A percentile compares a stretch with the other conserved stretches of the same genome.
phyloP scores from a whole-genome alignment of 2,888 invertebrate genomes.

The Pyrgus malvae region DNA sequence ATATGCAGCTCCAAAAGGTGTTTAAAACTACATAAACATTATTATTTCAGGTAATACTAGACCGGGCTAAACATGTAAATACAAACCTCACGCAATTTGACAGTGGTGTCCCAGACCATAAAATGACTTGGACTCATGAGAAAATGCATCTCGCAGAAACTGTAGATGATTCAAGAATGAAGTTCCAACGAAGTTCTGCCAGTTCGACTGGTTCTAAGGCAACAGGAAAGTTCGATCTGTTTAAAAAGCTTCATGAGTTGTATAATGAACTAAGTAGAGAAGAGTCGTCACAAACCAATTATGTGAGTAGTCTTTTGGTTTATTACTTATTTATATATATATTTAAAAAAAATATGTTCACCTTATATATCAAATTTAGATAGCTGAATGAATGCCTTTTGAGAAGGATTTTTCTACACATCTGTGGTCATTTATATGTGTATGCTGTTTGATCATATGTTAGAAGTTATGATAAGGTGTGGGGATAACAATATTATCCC shows the following conservation, averaged over 20 bases:
- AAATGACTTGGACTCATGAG: conserved; percentile 80
- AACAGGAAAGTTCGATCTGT: conserved; percentile 73
- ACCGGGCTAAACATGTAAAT: conserved; percentile 78
- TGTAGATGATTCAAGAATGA: conserved; percentile 75
- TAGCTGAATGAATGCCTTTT: too few species aligned
- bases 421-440: too few species aligned
- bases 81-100: conserved; percentile 69
- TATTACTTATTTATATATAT: neutral
- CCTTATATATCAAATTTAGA: too few species aligned
- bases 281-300: conserved; percentile 68
- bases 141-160: conserved; percentile 76
- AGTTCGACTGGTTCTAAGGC: conserved; percentile 59
- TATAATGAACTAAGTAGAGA: conserved; percentile 74
- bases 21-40: conserved; percentile 34
- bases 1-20: conserved; percentile 29
- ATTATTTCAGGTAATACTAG: conserved; percentile 71
- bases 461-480: too few species aligned
- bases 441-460: too few species aligned
- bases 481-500: too few species aligned
- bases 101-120: conserved; percentile 75
- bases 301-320: conserved; percentile 55
- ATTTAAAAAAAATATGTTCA: neutral
- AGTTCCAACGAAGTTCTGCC: conserved; percentile 69
- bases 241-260: conserved; percentile 76
- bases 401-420: too few species aligned